Percentiles rank a stretch among this genome's conserved stretches.
Evolutionary conservation across 2,888 invertebrate species (phyloP).

Genomic region (Lasius platythorax): DNA sequence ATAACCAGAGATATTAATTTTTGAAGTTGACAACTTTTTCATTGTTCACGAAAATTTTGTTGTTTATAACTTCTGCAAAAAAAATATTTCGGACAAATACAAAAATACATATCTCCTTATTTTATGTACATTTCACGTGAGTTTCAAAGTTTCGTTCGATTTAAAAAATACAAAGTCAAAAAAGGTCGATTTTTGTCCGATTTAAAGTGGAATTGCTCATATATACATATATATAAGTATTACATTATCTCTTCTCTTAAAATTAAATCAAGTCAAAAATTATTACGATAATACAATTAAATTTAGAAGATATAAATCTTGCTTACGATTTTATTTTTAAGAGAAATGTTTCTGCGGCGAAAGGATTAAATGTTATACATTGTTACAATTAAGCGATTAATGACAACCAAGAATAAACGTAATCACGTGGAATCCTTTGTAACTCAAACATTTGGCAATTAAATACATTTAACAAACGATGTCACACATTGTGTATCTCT

Average conservation of each 20-base stretch:
- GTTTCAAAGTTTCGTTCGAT: no score
- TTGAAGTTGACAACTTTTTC: no score
- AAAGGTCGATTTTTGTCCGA: no score
- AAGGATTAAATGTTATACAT: slow-evolving; percentile 24
- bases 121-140: no score
- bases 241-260: not conserved
- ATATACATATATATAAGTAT: not conserved
- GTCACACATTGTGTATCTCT: slow-evolving; percentile 16
- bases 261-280: not conserved
- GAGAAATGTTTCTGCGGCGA: not conserved
- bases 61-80: no score
- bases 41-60: no score
- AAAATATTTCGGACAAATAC: no score
- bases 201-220: no score
- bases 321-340: not conserved
- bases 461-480: slow-evolving; percentile 16
- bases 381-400: slow-evolving; percentile 18
- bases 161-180: no score
- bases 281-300: not conserved
- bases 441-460: slow-evolving; percentile 3
- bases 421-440: not conserved
- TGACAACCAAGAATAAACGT: slow-evolving; percentile 4
- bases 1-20: no score
- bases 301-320: not conserved
- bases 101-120: no score